These are phyloP conservation scores for Atta colombica DNA, from an alignment of 1,140 invertebrate genomes.

Conservation along the genomic window DNA sequence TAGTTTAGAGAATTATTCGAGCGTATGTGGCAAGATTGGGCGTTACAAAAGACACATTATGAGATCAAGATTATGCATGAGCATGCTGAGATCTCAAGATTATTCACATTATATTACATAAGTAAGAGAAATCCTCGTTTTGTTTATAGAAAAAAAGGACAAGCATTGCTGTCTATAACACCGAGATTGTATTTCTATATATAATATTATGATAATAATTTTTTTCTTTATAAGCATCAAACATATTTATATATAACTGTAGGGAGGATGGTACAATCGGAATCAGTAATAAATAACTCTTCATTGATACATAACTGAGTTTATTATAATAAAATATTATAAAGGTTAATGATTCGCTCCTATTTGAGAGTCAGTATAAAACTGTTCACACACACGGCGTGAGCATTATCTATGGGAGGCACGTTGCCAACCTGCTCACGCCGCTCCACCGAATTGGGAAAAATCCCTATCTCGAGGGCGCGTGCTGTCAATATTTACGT, in stretches of 20 bases:
- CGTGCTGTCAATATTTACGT: too few relatives aligned
- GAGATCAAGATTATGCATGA: conserved; percentile 33
- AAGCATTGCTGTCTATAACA: background rate
- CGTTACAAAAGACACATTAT: conserved; percentile 7
- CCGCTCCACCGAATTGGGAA: too few relatives aligned
- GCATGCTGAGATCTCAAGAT: background rate
- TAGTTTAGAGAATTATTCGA: conserved; percentile 22
- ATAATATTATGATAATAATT: background rate
- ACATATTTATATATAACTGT: background rate
- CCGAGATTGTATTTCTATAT: background rate
- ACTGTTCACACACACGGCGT: too few relatives aligned
- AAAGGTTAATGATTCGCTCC: too few relatives aligned
- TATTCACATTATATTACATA: background rate
- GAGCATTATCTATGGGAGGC: too few relatives aligned
- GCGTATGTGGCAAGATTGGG: conserved; percentile 14
- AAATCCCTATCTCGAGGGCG: too few relatives aligned
- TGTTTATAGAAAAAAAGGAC: conserved; percentile 7
- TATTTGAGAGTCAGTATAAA: too few relatives aligned
- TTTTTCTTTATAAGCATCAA: background rate
- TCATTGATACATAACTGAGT: too few relatives aligned
- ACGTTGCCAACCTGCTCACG: too few relatives aligned
- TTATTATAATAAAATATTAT: too few relatives aligned
- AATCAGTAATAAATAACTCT: too few relatives aligned
- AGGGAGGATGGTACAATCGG: too few relatives aligned
- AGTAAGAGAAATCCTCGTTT: conserved; percentile 16